Conservation (phyloP, 2,113 vertebrate genomes). For the Hemiprocne comata region DNA sequence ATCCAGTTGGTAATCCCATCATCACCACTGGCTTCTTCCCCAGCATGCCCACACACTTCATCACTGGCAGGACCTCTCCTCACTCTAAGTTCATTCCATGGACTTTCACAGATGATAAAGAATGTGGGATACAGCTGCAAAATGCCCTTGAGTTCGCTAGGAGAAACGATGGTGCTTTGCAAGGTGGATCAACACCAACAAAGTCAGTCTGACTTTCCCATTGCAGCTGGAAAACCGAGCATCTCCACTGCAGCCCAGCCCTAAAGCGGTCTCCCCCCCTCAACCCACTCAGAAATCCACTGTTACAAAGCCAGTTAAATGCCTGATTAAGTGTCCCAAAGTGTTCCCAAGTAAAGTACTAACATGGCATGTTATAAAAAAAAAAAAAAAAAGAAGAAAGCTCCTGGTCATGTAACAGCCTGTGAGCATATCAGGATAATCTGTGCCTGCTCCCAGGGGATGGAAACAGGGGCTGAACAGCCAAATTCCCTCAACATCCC, state of each 20-base stretch:
- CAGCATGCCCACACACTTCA: neutral
- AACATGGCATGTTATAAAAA: neutral
- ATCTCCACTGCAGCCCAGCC: neutral
- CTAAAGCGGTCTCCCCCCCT: neutral
- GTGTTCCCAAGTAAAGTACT: conserved; percentile 26
- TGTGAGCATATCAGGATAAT: neutral
- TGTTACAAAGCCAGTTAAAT: conserved; percentile 56
- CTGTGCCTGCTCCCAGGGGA: neutral
- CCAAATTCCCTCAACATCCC: neutral
- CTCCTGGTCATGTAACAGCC: conserved; percentile 4
- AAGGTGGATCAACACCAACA: neutral
- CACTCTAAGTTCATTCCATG: neutral
- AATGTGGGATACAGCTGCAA: neutral
- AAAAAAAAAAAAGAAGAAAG: neutral
- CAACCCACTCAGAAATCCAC: conserved; percentile 7
- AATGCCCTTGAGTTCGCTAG: neutral
- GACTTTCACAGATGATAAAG: neutral
- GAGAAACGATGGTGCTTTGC: fast-evolving
- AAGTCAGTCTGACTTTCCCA: neutral
- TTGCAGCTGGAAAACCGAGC: neutral
- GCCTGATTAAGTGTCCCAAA: conserved; percentile 54
- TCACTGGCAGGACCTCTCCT: fast-evolving
- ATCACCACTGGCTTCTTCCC: neutral
- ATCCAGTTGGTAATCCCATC: neutral
- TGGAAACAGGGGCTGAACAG: neutral